Base-by-base conservation (phyloP, 2,888 invertebrate species). In the Unio delphinus region DNA sequence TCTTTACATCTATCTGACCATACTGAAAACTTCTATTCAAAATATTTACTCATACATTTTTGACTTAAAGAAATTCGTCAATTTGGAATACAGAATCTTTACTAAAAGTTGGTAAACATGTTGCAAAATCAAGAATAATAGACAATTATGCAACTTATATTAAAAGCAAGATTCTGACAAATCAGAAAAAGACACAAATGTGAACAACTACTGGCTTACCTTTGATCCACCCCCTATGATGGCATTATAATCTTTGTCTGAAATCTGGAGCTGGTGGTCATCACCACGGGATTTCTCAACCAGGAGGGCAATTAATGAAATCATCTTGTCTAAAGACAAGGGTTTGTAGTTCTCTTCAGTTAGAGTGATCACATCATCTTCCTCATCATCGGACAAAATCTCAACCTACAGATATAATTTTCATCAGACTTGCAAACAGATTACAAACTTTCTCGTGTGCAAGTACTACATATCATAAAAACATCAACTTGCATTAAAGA, bases 241-340 rank as follows among this genome's bases (percentile, higher is more conserved):
- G 2, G 96, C 95, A 84, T 93, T 93, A 67, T 95, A 94, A 89
- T 97, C 97, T 67, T 93, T 93, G 54, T 94, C 93, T 18, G 94
- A 93, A 54, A 97, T 91, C 64, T 94, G 93, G 34, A 97, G 91
- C 65, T 85, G 85, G 76, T 92, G 94, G 87, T 94, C 94, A 8
- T 94, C 92, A 77, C 83, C 95, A 3, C 97, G 92, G 58, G 96
- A 96, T 77, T 95, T 94, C 90, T 98, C 97, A 57, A 96, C 96
- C 23, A 97, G 92, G 4, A 94, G 94, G 1, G 96, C 95, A 55
- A 97, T 95, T 18, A 97, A 91, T 18, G 96, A 95, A 79, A 97
- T 95, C 97, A 98, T 97, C 91, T 97, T 97, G 90, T 97, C 97
- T 20, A 98, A 91, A 0, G 97, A 96, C 0, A 95, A 95, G 0